These are phyloP conservation scores for Microtus ochrogaster DNA, from an alignment of 2,113 vertebrate genomes.

Conservation along the genomic window DNA sequence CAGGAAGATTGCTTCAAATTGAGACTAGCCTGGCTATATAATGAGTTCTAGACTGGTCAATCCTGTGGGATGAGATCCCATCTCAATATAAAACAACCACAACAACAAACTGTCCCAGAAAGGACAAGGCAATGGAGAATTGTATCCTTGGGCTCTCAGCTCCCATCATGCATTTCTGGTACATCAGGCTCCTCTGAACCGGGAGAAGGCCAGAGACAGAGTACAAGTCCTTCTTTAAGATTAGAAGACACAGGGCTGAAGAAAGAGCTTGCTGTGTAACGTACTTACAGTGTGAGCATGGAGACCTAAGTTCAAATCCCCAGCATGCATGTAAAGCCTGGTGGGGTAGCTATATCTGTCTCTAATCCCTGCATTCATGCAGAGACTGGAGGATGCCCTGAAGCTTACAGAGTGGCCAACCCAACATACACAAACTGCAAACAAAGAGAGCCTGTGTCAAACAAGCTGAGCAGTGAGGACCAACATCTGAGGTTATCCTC, in stretches of 20 bases:
- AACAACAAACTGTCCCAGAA: background rate
- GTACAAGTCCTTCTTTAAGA: background rate
- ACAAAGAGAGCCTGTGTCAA: background rate
- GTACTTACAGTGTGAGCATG: too few species aligned
- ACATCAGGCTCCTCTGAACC: background rate
- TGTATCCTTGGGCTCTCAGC: too few species aligned
- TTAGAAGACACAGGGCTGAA: background rate
- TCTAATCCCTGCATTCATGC: background rate
- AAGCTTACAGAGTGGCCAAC: background rate
- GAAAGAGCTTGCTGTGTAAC: background rate
- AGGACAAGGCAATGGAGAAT: background rate
- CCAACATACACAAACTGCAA: too few species aligned
- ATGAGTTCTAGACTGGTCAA: background rate
- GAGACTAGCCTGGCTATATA: background rate
- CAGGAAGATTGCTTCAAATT: background rate
- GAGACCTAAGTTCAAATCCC: background rate
- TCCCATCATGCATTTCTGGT: background rate
- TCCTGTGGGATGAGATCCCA: background rate
- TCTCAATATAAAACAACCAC: background rate
- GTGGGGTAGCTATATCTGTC: background rate
- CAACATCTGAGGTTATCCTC: background rate
- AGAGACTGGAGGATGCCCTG: background rate
- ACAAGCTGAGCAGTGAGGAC: background rate
- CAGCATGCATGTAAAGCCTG: background rate
- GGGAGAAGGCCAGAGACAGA: background rate